These are phyloP conservation scores for Notocelia uddmanniana DNA, from an alignment of 2,888 invertebrate genomes.

Conservation along the genomic window DNA sequence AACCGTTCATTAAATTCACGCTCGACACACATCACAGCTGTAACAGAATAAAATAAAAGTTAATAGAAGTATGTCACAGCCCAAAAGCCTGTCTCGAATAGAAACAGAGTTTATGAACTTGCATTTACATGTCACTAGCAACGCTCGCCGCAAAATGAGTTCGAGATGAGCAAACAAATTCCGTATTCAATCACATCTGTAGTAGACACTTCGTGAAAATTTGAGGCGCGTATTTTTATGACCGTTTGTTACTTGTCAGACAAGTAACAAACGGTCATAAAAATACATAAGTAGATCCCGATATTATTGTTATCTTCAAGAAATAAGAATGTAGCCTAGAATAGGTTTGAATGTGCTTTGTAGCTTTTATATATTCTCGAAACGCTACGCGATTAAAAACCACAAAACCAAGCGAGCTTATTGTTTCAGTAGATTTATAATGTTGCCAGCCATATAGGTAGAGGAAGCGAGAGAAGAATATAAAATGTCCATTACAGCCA, in stretches of 20 bases:
- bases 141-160: constrained; percentile 46
- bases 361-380: no score
- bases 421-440: no score
- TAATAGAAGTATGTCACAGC: constrained; percentile 25
- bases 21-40: constrained; percentile 7
- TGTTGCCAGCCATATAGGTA: no score
- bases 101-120: constrained; percentile 46
- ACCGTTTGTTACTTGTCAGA: no score
- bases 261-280: no score
- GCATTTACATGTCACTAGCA: constrained; percentile 48
- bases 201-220: constrained; percentile 42
- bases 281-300: background rate
- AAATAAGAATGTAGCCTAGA: no score
- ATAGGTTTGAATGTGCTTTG: no score
- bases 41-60: constrained; percentile 2
- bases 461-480: no score
- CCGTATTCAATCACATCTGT: constrained; percentile 47
- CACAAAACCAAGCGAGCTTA: no score
- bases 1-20: constrained; percentile 16
- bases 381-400: no score
- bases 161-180: constrained; percentile 51
- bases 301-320: background rate
- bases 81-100: constrained; percentile 32
- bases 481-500: no score
- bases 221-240: constrained; percentile 24